Conservation (phyloP, 2,888 invertebrate species). For the Craniophora ligustri region DNA sequence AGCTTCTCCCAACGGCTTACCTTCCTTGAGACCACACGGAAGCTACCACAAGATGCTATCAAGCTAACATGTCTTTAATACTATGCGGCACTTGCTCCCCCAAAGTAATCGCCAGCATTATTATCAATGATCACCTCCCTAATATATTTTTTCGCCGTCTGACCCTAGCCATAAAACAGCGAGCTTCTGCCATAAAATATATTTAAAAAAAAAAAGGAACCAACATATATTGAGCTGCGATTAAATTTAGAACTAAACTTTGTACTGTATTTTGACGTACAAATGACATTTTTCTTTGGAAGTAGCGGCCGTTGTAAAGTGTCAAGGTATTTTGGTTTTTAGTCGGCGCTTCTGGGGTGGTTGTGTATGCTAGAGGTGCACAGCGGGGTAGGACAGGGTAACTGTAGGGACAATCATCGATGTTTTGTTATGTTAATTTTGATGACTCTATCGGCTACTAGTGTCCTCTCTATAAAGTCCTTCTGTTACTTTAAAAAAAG, state of each 20-base stretch:
- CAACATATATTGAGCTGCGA: background rate
- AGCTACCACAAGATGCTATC: slow-evolving; percentile 6
- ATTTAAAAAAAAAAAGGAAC: slow-evolving; percentile 1
- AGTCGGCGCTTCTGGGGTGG: slow-evolving; percentile 35
- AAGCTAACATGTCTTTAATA: slow-evolving; percentile 24
- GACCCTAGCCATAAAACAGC: slow-evolving; percentile 39
- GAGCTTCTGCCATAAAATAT: slow-evolving; percentile 24
- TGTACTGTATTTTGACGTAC: background rate
- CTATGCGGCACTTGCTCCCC: slow-evolving; percentile 16
- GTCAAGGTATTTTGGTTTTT: slow-evolving; percentile 9
- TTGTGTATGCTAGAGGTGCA: slow-evolving; percentile 32
- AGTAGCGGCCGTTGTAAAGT: slow-evolving; percentile 9
- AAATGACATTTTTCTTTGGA: background rate
- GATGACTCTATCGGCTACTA: slow-evolving; percentile 45
- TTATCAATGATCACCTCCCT: slow-evolving; percentile 36
- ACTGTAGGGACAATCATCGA: slow-evolving; percentile 60
- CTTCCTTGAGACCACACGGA: background rate
- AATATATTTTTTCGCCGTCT: slow-evolving; percentile 37
- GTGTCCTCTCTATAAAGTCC: slow-evolving; percentile 27
- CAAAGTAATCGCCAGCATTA: slow-evolving; percentile 34
- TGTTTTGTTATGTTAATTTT: slow-evolving; percentile 66
- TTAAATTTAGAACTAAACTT: slow-evolving; percentile 4
- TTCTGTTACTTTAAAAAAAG: slow-evolving; percentile 9
- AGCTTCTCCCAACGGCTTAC: background rate
- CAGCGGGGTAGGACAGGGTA: slow-evolving; percentile 57